Evolutionary conservation across 1,140 invertebrate genomes (phyloP), one percentile per base, ranked within the genome.

Genomic region (Amyelois transitella): DNA sequence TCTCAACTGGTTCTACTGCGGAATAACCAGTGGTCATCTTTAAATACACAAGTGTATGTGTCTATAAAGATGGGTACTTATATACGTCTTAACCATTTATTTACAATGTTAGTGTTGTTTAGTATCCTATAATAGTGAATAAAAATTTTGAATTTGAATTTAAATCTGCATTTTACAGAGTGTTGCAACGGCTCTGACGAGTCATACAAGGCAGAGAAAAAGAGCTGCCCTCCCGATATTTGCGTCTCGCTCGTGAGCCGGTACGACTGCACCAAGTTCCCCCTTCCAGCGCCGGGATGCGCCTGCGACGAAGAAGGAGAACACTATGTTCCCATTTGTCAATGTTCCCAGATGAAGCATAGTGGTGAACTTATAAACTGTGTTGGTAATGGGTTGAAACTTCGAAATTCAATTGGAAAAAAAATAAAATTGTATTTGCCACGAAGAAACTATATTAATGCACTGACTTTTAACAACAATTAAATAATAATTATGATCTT

Each of bases 161-260:
- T n/a, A n/a, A 10, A 18, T 18, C 14, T 17, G 2, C 18, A 18
- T 44, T 18, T 17, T 18, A 18, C 43, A 44, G 43, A 44, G 18
- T 19, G n/a, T 12, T 55, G 53, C 18, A 32, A 19, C 0, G 53
- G 22, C 19, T 28, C 54, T 20, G 51, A 56, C 20, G 54, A 56
- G 25, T 25, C 49, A 12, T 56, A 48, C 24, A 18, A 25, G 5
- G 12, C 22, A 25, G 21, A 50, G n/a, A 56, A 50, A 32, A 1
- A 7, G 1, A 43, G 12, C 18, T 56, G 54, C 25, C 44, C 44
- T 5, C 20, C 47, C 0, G 47, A 56, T 1, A 19, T 14, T 1
- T 56, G 54, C 18, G 6, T 10, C 1, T 3, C 54, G 0, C 6
- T 56, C 12, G 47, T 43, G 12, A 32, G 19, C 8, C 43, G 20